Evolutionary conservation across 1,140 invertebrate species (phyloP).

Genomic region (Diachasma alloeum): DNA sequence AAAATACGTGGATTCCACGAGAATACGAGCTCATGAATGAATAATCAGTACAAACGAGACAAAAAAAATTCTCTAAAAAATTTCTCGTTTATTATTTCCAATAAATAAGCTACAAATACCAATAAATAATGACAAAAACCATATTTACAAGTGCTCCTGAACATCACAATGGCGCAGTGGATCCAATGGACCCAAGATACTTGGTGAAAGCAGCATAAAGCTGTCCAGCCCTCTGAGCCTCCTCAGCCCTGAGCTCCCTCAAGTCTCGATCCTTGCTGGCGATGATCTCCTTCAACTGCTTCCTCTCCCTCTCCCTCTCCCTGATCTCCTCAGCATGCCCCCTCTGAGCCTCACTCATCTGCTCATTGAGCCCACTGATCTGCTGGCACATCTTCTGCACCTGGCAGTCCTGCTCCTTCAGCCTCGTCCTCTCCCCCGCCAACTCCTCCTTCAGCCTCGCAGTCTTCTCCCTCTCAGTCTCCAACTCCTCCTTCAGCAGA

Average conservation of each 20-base stretch:
- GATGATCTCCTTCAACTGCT: slow-evolving; percentile 44
- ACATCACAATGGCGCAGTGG: slow-evolving; percentile 27
- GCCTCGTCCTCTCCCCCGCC: slow-evolving; percentile 39
- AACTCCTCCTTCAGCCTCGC: slow-evolving; percentile 46
- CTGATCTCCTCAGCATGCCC: slow-evolving; percentile 42
- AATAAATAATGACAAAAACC: slow-evolving; percentile 17
- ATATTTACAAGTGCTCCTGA: not conserved
- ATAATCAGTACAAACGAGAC: not conserved
- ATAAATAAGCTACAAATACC: not conserved
- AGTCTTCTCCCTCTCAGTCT: slow-evolving; percentile 45
- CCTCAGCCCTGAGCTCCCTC: slow-evolving; percentile 49
- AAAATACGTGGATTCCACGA: too few relatives aligned
- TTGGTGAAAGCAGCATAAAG: slow-evolving; percentile 59
- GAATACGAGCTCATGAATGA: too few relatives aligned
- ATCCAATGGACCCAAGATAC: slow-evolving; percentile 50
- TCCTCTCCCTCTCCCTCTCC: slow-evolving; percentile 46
- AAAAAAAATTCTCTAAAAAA: slow-evolving; percentile 4
- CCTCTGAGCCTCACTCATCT: slow-evolving; percentile 50
- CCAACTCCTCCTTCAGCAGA: slow-evolving; percentile 50
- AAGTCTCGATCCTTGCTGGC: slow-evolving; percentile 50
- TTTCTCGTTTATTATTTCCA: not conserved
- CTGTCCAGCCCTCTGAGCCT: slow-evolving; percentile 53
- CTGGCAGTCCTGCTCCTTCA: slow-evolving; percentile 48
- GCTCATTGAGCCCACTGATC: slow-evolving; percentile 43
- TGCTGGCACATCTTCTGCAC: slow-evolving; percentile 47